Conservation (phyloP, 2,797 vertebrate genomes). For the Agapornis canus region DNA sequence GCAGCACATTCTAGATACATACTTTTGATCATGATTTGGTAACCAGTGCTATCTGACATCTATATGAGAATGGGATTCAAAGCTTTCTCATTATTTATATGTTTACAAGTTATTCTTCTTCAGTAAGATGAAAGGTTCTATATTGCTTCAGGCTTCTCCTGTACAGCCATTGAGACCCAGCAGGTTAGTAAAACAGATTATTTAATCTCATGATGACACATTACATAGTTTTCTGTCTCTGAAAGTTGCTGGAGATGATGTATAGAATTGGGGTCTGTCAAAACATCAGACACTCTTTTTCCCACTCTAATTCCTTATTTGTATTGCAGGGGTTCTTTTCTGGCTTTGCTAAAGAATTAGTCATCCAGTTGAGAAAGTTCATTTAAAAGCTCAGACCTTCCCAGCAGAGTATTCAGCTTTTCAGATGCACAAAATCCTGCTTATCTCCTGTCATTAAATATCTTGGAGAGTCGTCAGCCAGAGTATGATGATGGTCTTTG, state of each 20-base stretch:
- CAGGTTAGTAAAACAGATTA: background rate
- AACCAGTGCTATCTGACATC: background rate
- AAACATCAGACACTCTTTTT: background rate
- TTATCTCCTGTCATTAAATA: background rate
- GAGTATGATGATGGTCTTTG: background rate
- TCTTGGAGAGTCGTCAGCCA: background rate
- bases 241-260: background rate
- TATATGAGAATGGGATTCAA: background rate
- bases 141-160: background rate
- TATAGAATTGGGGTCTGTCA: background rate
- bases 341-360: background rate
- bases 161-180: background rate
- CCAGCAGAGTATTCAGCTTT: background rate
- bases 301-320: background rate
- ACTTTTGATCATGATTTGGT: background rate
- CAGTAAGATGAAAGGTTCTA: background rate
- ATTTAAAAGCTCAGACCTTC: background rate
- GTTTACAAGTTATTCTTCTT: background rate
- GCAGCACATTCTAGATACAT: fast-evolving
- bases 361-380: background rate
- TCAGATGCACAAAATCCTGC: background rate
- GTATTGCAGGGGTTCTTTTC: background rate
- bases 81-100: background rate
- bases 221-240: background rate
- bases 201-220: background rate